These are phyloP conservation scores for Leptinotarsa peninsularis DNA, from an alignment of 2,888 invertebrate species.

Conservation along the genomic window DNA sequence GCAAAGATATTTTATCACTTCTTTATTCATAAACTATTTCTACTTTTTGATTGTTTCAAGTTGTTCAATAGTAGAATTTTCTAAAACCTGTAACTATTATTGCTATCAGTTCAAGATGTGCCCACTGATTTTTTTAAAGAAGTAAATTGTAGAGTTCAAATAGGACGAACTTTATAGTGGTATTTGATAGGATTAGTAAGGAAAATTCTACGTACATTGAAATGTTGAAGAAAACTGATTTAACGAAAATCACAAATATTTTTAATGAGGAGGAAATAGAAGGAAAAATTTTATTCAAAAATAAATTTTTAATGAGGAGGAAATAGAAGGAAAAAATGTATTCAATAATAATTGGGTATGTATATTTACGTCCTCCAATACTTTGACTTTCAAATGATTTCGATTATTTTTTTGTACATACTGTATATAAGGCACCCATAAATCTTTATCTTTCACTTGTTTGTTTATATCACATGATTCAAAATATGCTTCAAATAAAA, in stretches of 20 bases:
- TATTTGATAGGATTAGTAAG: neutral
- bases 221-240: too few relatives aligned
- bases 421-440: slow-evolving; percentile 10
- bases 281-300: too few relatives aligned
- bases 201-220: neutral
- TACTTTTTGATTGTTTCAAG: slow-evolving; percentile 3
- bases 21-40: neutral
- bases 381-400: too few relatives aligned
- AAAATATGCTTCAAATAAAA: too few relatives aligned
- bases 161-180: neutral
- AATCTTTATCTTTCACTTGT: neutral
- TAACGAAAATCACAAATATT: too few relatives aligned
- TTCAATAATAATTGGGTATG: too few relatives aligned
- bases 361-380: too few relatives aligned
- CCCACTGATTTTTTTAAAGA: slow-evolving; percentile 1
- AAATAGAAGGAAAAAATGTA: too few relatives aligned
- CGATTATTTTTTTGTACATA: neutral
- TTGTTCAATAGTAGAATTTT: slow-evolving; percentile 1
- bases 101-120: slow-evolving; percentile 16
- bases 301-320: too few relatives aligned
- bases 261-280: too few relatives aligned
- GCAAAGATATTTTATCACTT: slow-evolving; percentile 4
- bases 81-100: slow-evolving; percentile 13
- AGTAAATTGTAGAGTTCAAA: neutral
- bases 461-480: neutral